phyloP scores from a whole-genome alignment of 2,113 vertebrate species.

The Rhinoderma darwinii region DNA sequence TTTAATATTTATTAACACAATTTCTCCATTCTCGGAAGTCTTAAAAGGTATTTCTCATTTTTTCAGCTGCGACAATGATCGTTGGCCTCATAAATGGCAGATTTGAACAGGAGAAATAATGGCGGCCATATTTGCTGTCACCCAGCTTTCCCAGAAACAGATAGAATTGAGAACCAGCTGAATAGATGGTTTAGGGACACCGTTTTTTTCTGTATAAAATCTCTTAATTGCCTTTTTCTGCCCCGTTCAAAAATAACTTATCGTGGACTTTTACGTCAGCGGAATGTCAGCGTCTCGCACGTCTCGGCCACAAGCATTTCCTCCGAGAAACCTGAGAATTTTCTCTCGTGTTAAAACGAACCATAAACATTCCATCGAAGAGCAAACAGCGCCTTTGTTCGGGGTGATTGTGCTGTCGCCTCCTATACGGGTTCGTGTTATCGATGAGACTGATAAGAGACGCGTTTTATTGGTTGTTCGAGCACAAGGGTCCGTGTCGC shows the following conservation, averaged over 20 bases:
- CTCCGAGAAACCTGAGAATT: slow-evolving; percentile 24
- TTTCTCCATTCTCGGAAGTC: too few species aligned
- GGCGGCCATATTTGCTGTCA: neutral
- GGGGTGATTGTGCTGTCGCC: neutral
- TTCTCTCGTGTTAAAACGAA: neutral
- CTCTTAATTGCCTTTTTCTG: neutral
- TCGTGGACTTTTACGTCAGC: neutral
- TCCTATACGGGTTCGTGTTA: neutral
- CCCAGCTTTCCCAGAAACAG: neutral
- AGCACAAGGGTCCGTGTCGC: neutral
- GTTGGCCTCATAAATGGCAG: too few species aligned
- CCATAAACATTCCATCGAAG: neutral
- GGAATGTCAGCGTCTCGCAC: neutral
- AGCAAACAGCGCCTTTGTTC: neutral
- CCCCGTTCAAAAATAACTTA: neutral
- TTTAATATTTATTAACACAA: too few species aligned
- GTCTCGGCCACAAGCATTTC: slow-evolving; percentile 21
- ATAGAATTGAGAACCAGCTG: too few species aligned
- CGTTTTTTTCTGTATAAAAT: neutral
- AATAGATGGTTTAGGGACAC: too few species aligned
- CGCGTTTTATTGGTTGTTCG: neutral
- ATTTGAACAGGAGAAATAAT: too few species aligned
- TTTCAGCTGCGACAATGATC: too few species aligned
- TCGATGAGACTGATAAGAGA: neutral
- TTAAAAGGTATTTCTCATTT: too few species aligned